These are phyloP conservation scores for Pagrus major DNA, from an alignment of 2,113 vertebrate genomes.

Conservation along the genomic window DNA sequence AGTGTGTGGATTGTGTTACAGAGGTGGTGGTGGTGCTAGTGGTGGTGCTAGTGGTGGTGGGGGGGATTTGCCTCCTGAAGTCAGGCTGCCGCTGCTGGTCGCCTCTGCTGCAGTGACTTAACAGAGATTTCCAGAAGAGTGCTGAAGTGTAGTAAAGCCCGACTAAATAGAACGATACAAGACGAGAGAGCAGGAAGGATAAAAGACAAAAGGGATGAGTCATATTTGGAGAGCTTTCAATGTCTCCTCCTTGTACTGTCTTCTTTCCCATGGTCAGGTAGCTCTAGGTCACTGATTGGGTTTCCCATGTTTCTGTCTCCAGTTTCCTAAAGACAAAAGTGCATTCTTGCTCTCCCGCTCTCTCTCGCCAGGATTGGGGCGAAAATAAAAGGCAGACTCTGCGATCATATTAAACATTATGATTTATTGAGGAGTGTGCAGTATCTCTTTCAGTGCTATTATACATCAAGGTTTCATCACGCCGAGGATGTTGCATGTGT, in stretches of 20 bases:
- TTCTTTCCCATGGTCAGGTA: conserved; percentile 62
- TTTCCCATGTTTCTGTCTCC: conserved; percentile 58
- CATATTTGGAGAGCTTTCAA: conserved; percentile 65
- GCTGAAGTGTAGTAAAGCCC: conserved; percentile 50
- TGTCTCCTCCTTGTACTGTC: conserved; percentile 26
- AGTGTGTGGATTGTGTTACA: conserved; percentile 83
- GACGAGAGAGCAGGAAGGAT: conserved; percentile 23
- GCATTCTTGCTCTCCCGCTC: conserved; percentile 15
- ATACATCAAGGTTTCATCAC: conserved; percentile 21
- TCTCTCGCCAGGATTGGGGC: not conserved
- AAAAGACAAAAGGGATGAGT: conserved; percentile 57
- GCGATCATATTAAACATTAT: conserved; percentile 28
- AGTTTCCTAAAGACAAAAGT: conserved; percentile 64
- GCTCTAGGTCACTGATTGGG: conserved; percentile 54
- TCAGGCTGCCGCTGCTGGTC: conserved; percentile 62
- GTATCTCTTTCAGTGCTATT: conserved; percentile 40
- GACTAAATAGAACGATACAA: conserved; percentile 38
- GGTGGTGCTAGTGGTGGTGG: not conserved
- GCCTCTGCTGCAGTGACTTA: conserved; percentile 74
- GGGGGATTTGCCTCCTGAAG: conserved; percentile 44
- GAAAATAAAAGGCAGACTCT: conserved; percentile 44
- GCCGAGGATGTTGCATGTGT: not conserved
- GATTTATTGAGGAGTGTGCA: conserved; percentile 39
- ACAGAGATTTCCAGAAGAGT: conserved; percentile 75
- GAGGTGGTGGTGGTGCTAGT: conserved; percentile 57